A percentile compares a stretch with the other conserved stretches of the same genome.
Conservation (phyloP, 2,797 vertebrate species). For the Acipenser transmontanus region DNA sequence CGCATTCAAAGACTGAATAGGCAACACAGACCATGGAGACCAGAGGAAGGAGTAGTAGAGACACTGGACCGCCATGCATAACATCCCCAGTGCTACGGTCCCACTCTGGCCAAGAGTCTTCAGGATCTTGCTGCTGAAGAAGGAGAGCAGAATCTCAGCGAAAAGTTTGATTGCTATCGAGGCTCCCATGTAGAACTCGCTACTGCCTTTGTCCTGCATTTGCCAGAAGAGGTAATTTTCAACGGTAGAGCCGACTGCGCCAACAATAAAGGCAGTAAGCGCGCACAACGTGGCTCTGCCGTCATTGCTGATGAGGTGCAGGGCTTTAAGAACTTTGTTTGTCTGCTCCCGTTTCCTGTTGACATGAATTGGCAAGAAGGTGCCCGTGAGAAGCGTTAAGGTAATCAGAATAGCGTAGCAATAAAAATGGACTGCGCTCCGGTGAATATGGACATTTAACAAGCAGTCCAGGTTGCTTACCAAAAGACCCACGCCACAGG, state of each 20-base stretch:
- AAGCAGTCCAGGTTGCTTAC: constrained; percentile 60
- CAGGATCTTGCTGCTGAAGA: constrained; percentile 41
- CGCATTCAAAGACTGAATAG: constrained; percentile 60
- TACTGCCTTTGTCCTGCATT: constrained; percentile 71
- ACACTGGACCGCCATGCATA: constrained; percentile 58
- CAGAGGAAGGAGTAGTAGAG: constrained; percentile 78
- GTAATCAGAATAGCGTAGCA: constrained; percentile 44
- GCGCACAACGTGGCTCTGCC: constrained; percentile 55
- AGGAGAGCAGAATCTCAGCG: constrained; percentile 55
- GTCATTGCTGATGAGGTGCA: constrained; percentile 56
- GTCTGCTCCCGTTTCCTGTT: constrained; percentile 43
- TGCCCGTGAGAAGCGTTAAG: constrained; percentile 42
- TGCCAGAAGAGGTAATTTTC: constrained; percentile 83
- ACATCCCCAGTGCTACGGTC: constrained; percentile 41
- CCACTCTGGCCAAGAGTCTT: constrained; percentile 48
- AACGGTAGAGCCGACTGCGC: constrained; percentile 39
- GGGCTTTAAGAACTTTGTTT: constrained; percentile 53
- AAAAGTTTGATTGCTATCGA: constrained; percentile 55
- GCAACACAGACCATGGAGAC: constrained; percentile 67
- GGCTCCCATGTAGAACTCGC: constrained; percentile 72
- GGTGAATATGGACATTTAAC: constrained; percentile 18
- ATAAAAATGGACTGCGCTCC: constrained; percentile 62
- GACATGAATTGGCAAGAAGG: constrained; percentile 58
- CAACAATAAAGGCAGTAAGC: constrained; percentile 56
- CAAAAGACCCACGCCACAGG: constrained; percentile 51